Base-by-base conservation (phyloP, 37 sponge, comb jelly and placozoan genomes). In the Hexactinellida sp. region DNA sequence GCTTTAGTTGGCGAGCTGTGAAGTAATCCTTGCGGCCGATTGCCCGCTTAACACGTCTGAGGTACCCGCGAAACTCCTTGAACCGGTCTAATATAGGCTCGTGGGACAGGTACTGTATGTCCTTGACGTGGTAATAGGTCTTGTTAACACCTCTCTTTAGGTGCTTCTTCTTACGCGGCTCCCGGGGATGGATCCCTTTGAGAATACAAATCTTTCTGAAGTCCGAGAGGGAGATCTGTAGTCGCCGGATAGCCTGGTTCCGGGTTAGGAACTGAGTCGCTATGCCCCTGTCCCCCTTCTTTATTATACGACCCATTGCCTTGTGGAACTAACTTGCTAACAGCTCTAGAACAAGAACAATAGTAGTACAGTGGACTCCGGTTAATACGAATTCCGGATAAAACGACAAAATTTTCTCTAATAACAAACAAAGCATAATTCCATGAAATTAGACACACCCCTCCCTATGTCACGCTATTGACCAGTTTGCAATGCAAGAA, bases 131-230 rank as follows among this genome's bases (percentile, higher is more conserved):
- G 90, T 99, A 99, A 87, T 89, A 96, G 19, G 99, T 99, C 89
- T 90, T 95, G 82, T 85, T 82, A 24, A 91, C 94, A 1, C 99
- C 99, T 37, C 91, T 89, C 85, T 89, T 92, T 0, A 94, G 88
- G 36, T 94, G 93, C 89, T 90, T 93, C 54, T 91, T 86, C 90
- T 93, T 92, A 38, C 87, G 86, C 24, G 99, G 99, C 55, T 95
- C 96, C 41, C 91, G 94, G 3, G 99, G 99, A 55, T 96, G 94
- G 36, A 99, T 95, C 0, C 99, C 99, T 38, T 99, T 99, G 36
- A 99, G 88, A 37, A 99, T 99, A 41, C 96, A 95, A 28, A 99
- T 86, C n/a, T 95, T 93, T 90, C 98, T 87, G 85, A 94, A 97
- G 85, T 97, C 95, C 5, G 98, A 85, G 0, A 97, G 84, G 36